Evolutionary conservation across 2,113 vertebrate genomes (phyloP).

Genomic region (Hiodon tergisus): DNA sequence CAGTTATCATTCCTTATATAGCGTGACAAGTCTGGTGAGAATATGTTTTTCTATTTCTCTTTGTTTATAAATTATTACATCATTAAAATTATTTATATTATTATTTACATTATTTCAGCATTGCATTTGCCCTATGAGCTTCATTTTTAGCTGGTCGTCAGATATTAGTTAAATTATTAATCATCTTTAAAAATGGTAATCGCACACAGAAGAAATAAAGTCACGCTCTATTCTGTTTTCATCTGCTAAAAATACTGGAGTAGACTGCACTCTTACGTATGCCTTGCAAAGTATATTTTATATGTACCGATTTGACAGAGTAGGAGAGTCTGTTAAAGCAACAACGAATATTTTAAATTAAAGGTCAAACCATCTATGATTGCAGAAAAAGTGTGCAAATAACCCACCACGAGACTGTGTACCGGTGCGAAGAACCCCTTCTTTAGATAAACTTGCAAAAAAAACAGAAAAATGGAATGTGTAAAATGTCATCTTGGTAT

Average conservation of each 20-base stretch:
- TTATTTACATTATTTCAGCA: too few species aligned
- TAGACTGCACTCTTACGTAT: background rate
- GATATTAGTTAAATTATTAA: too few species aligned
- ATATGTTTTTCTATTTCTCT: too few species aligned
- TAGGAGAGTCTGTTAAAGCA: background rate
- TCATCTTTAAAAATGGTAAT: too few species aligned
- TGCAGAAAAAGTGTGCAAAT: background rate
- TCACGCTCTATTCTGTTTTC: too few species aligned
- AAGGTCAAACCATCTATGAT: background rate
- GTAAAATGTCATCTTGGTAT: constrained; percentile 28
- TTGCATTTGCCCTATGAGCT: too few species aligned
- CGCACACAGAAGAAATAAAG: too few species aligned
- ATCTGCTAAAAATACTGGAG: too few species aligned
- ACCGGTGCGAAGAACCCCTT: background rate
- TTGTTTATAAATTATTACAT: too few species aligned
- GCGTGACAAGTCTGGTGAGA: too few species aligned
- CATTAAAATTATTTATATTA: too few species aligned
- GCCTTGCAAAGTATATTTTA: background rate
- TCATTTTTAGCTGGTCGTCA: too few species aligned
- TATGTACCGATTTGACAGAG: background rate
- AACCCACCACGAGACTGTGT: background rate
- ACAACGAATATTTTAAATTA: background rate
- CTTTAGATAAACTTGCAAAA: constrained; percentile 15
- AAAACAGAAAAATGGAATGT: background rate
- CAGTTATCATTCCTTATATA: background rate